Base-by-base conservation (phyloP, 1,140 invertebrate genomes). In the Lerema accius region DNA sequence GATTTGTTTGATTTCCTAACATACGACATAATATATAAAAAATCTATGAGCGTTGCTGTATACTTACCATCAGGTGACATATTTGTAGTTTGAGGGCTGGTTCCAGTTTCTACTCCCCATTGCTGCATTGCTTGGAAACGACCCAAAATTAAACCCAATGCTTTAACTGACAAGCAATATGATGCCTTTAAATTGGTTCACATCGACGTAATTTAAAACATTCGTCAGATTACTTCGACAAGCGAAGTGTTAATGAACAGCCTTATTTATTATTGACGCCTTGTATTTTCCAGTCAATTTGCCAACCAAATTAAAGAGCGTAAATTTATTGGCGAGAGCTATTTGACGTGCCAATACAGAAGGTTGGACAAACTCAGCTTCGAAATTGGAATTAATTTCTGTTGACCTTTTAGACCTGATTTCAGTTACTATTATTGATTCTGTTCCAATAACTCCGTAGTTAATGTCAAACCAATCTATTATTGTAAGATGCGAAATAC, bases 271-370 rank as follows among this genome's bases (percentile, higher is more conserved):
- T 48, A 59, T 59, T 23, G 42, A 48, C 43, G 56, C 56, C 56
- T 59, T 59, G 46, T 59, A 45, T 59, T 59, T 58, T 39, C 46
- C 56, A 59, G 15, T 48, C 56, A 59, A 59, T 59, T 59, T 43
- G 19, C 56, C 16, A 59, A 35, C 37, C 50, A 53, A 53, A 53
- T 53, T 53, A 53, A 53, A 40, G 50, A 35, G 14, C 6, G 16
- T 37, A 23, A 13, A 53, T 53, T 53, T 53, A 53, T 53, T 37
- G 50, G 35, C 35, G 49, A 16, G 17, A 53, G 40, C n/a, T 53
- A 35, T 53, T 53, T 53, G 50, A 37, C 48, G 28, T 51, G 35
- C 3, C 32, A 7, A 32, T 9, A 13, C 4, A 19, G 32, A 51
- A 37, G 14, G 13, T 50, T 35, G 26, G 9, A 32, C 28, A 32